A percentile compares a stretch with the other conserved stretches of the same genome.
phyloP scores from a whole-genome alignment of 2,888 invertebrate genomes.

The Chloromyia formosa region DNA sequence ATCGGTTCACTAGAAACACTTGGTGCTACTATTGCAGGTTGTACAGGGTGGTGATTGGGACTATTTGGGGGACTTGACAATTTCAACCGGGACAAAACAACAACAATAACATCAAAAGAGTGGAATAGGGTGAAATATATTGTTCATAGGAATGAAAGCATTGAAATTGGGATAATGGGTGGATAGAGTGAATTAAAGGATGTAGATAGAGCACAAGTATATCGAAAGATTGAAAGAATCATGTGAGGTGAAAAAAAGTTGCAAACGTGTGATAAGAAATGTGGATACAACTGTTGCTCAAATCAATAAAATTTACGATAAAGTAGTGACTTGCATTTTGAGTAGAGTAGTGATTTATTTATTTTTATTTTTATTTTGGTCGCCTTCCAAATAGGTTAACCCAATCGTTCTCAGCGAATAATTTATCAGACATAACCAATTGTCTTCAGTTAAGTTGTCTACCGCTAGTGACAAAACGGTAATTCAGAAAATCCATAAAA shows the following conservation, averaged over 20 bases:
- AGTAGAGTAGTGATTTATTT: too few relatives aligned
- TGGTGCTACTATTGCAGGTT: constrained; percentile 58
- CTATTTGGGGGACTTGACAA: constrained; percentile 58
- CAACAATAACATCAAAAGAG: constrained; percentile 21
- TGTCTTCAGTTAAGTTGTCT: too few relatives aligned
- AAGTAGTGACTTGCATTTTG: too few relatives aligned
- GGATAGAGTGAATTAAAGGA: constrained; percentile 8
- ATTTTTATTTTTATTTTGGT: too few relatives aligned
- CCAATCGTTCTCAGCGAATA: too few relatives aligned
- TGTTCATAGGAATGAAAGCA: not conserved
- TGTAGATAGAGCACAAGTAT: constrained; percentile 39
- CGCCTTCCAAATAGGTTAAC: too few relatives aligned
- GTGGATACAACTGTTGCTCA: not conserved
- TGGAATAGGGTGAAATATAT: constrained; percentile 43
- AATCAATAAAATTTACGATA: too few relatives aligned
- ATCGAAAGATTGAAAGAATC: constrained; percentile 24
- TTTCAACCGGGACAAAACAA: constrained; percentile 26
- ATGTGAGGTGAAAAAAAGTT: constrained; percentile 14
- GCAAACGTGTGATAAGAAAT: not conserved
- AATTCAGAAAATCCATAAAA: too few relatives aligned
- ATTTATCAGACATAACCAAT: too few relatives aligned
- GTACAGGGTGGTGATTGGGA: constrained; percentile 53
- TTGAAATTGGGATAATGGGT: not conserved
- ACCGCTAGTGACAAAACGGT: too few relatives aligned
- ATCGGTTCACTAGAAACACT: constrained; percentile 77